Evolutionary conservation across 1,140 invertebrate species (phyloP).

Genomic region (Ceratosolen fusciceps): DNA sequence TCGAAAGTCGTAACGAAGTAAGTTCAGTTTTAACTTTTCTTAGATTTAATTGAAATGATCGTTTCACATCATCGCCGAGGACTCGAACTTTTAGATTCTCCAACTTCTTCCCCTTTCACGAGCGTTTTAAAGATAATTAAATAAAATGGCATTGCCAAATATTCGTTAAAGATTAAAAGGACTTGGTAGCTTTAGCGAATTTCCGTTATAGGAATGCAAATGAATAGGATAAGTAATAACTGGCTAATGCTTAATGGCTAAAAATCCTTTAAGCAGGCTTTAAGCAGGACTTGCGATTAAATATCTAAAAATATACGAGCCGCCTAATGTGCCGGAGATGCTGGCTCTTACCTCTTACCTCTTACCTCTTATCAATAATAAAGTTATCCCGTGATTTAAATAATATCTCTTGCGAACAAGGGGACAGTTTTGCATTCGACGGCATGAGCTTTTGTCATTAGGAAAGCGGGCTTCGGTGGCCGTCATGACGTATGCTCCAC

Average conservation of each 20-base stretch:
- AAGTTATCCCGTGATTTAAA: too few species aligned
- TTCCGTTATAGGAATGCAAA: not conserved
- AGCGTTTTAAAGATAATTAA: not conserved
- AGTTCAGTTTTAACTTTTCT: not conserved
- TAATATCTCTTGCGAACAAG: too few species aligned
- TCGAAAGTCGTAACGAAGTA: not conserved
- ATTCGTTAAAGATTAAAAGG: not conserved
- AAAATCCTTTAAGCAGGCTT: too few species aligned
- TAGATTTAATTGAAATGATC: not conserved
- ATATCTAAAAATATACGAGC: too few species aligned
- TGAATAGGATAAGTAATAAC: not conserved
- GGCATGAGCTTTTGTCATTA: too few species aligned
- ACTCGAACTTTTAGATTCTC: not conserved
- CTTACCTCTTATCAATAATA: too few species aligned
- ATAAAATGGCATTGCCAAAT: not conserved
- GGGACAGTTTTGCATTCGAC: too few species aligned
- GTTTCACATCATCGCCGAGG: not conserved
- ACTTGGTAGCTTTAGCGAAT: not conserved
- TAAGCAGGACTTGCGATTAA: too few species aligned
- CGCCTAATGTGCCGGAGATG: too few species aligned
- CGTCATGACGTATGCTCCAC: too few species aligned
- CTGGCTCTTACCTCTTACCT: too few species aligned
- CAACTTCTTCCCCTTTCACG: not conserved
- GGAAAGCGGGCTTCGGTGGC: too few species aligned
- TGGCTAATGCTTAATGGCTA: not conserved